These are phyloP conservation scores for Siderastrea siderea DNA, from an alignment of 92 coral and sea anemone species.

Conservation along the genomic window DNA sequence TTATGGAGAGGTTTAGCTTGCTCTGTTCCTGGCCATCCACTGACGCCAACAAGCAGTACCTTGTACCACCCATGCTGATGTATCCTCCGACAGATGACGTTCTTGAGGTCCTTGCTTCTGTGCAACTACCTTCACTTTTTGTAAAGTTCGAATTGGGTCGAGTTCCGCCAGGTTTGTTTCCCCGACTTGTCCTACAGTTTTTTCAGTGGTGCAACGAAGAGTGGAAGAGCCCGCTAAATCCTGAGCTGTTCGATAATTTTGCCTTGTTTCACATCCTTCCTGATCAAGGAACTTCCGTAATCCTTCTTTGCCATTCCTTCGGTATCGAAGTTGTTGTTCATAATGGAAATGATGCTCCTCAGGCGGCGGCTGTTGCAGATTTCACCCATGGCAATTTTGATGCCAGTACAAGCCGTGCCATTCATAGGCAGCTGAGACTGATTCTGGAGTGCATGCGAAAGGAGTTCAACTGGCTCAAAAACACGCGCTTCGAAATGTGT, in stretches of 20 bases:
- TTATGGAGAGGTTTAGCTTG: background rate
- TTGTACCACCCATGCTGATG: too few relatives aligned
- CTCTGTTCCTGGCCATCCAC: background rate
- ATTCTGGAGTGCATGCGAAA: background rate
- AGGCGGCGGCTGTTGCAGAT: too few relatives aligned
- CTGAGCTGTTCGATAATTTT: background rate
- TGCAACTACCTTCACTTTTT: too few relatives aligned
- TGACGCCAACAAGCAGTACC: background rate
- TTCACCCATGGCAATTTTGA: background rate
- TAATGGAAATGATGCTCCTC: too few relatives aligned
- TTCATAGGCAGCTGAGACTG: background rate
- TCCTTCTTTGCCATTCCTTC: too few relatives aligned
- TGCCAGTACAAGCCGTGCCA: background rate
- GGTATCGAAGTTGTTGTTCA: too few relatives aligned
- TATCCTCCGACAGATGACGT: background rate
- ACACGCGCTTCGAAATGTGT: too few relatives aligned
- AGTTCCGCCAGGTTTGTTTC: too few relatives aligned
- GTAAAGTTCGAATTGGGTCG: too few relatives aligned
- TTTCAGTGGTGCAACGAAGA: background rate
- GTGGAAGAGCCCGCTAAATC: background rate
- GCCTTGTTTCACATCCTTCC: background rate
- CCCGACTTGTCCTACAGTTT: too few relatives aligned
- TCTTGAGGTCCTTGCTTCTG: background rate
- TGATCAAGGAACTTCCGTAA: background rate
- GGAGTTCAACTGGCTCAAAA: too few relatives aligned